phyloP scores from a whole-genome alignment of 2,797 vertebrate genomes.

The Streptopelia turtur region DNA sequence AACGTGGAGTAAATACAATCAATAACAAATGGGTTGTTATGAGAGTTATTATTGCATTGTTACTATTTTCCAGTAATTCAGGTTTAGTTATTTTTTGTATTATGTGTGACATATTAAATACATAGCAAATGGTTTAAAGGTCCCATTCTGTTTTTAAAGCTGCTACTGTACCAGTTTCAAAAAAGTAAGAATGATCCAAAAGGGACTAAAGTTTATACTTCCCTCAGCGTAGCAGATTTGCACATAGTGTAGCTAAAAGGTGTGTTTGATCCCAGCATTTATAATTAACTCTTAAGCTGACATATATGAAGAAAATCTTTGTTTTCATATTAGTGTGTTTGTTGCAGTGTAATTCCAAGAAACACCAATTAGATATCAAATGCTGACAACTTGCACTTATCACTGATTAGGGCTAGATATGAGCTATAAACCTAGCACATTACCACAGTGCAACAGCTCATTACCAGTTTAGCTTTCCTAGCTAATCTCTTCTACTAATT shows the following conservation, averaged over 20 bases:
- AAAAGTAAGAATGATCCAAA: neutral
- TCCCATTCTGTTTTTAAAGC: conserved; percentile 9
- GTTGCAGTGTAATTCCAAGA: conserved; percentile 18
- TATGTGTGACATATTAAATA: neutral
- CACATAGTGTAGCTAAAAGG: neutral
- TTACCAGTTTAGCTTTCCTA: conserved; percentile 38
- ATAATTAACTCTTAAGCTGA: conserved; percentile 34
- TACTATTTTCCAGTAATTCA: neutral
- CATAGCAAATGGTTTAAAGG: neutral
- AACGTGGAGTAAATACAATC: conserved; percentile 8
- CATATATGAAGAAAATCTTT: neutral
- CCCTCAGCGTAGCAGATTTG: neutral
- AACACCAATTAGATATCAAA: conserved; percentile 49
- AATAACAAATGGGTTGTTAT: neutral
- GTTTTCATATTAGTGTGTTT: conserved; percentile 4
- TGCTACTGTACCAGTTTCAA: neutral
- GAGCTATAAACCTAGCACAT: conserved; percentile 46
- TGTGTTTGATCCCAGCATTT: neutral
- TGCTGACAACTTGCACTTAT: conserved; percentile 26
- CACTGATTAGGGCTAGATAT: conserved; percentile 48
- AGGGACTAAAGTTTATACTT: neutral
- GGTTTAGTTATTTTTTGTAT: neutral
- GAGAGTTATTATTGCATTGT: neutral
- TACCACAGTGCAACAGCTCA: conserved; percentile 40
- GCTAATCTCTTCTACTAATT: conserved; percentile 51